phyloP scores from a whole-genome alignment of 2,797 vertebrate genomes.

The Neopelma chrysocephalum region DNA sequence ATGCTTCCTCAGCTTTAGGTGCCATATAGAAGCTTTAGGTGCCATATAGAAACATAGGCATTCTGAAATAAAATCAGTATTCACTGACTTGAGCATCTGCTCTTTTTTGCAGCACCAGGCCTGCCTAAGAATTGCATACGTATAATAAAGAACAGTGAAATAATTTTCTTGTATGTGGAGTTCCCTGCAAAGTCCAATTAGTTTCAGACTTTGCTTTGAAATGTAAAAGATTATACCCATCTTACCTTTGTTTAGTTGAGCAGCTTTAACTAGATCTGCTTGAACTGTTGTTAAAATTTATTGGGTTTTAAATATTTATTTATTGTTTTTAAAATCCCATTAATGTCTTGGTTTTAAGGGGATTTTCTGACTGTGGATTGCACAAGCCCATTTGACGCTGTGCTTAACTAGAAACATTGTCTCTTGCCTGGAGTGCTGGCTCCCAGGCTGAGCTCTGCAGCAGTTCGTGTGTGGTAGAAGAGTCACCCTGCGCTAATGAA shows the following conservation, averaged over 20 bases:
- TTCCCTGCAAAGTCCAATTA: background rate
- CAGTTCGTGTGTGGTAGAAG: background rate
- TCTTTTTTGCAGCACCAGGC: background rate
- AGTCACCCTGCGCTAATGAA: background rate
- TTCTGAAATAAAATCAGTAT: background rate
- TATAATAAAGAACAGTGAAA: background rate
- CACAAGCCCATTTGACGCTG: background rate
- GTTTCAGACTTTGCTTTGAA: background rate
- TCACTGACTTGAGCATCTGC: background rate
- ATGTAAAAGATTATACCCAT: background rate
- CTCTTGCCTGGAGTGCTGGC: background rate
- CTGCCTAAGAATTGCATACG: background rate
- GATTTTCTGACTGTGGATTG: background rate
- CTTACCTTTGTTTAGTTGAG: constrained; percentile 20
- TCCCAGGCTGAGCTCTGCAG: background rate
- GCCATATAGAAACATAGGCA: background rate
- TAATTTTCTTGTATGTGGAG: background rate
- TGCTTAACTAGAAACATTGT: background rate
- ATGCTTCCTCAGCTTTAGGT: background rate
- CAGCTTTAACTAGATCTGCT: constrained; percentile 2
- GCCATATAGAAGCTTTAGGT: background rate
- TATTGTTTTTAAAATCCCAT: constrained; percentile 18
- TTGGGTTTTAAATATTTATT: background rate
- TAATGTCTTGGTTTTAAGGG: background rate
- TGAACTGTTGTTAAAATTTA: constrained; percentile 6